phyloP scores from a whole-genome alignment of 2,113 vertebrate species.

The Macrotis lagotis region DNA sequence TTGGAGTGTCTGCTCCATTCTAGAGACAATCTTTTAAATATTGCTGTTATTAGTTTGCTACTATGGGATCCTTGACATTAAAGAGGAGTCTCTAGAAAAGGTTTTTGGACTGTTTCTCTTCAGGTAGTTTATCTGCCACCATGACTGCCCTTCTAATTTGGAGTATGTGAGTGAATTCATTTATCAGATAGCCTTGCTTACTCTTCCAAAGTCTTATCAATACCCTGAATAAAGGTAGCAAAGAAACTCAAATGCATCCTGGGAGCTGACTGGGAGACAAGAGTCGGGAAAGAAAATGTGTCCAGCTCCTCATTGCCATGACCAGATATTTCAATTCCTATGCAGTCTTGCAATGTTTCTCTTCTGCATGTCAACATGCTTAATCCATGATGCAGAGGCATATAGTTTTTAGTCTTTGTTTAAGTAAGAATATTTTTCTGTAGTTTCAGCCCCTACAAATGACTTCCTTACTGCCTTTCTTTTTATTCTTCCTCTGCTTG shows the following conservation, averaged over 20 bases:
- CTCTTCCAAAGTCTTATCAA: not conserved
- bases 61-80: not conserved
- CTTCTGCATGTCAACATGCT: not conserved
- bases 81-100: not conserved
- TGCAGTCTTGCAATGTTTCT: not conserved
- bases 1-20: not conserved
- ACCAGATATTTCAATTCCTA: not conserved
- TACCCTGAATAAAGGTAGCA: not conserved
- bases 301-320: not conserved
- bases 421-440: slow-evolving; percentile 69
- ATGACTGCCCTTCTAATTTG: not conserved
- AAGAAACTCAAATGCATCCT: not conserved
- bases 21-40: not conserved
- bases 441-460: slow-evolving; percentile 78
- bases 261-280: not conserved
- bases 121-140: not conserved
- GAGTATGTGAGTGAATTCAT: not conserved
- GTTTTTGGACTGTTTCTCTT: not conserved
- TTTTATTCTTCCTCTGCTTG: slow-evolving; percentile 69
- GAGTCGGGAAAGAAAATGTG: not conserved
- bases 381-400: not conserved
- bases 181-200: not conserved
- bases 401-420: slow-evolving; percentile 68
- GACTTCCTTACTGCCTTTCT: not conserved
- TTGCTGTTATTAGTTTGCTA: not conserved